Base-by-base conservation (phyloP, 2,797 vertebrate species). In the Alexandromys oeconomus region DNA sequence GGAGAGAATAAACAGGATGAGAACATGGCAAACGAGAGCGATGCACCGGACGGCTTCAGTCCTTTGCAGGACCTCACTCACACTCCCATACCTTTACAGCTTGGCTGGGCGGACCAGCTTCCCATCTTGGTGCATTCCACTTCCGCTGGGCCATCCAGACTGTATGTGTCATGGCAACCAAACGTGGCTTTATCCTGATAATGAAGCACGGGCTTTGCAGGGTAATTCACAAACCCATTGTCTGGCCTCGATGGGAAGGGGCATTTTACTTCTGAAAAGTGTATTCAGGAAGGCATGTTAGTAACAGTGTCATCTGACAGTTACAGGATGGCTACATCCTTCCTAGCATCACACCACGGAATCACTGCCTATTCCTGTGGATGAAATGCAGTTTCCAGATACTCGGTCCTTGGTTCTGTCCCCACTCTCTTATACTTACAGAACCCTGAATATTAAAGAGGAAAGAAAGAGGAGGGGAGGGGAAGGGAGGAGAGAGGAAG, bases 171-270 rank as follows among this genome's bases (percentile, higher is more conserved):
- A 71, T 99, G 98, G 98, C 99, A 99, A 96, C 98, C 99, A 0
- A 99, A 99, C 9, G 94, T 99, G 69, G 99, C 98, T 1, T 92
- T 99, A 34, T 99, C 99, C 0, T 98, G 98, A 93, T 99, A 99
- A 93, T 98, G 87, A 2, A 99, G 99, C 0, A 76, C 97, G 80
- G 97, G 98, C 59, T 98, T 98, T 43, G 99, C 98, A 21, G 98
- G 98, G 71, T 99, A 99, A 76, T 99, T 98, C 77, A 99, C 97
- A 94, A 99, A 98, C 19, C 99, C 99, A 0, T 99, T 99, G 0
- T 98, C 97, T 95, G 99, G 98, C 59, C 84, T 97, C 15, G 97
- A 63, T 3, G 99, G 99, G 31, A 98, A 97, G 27, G 98, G 81
- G 93, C 99, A 99, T 79, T 97, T 98, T 78, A 99, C 99, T 79